Evolutionary conservation across 2,888 invertebrate species (phyloP).

Genomic region (Caprella mutica): DNA sequence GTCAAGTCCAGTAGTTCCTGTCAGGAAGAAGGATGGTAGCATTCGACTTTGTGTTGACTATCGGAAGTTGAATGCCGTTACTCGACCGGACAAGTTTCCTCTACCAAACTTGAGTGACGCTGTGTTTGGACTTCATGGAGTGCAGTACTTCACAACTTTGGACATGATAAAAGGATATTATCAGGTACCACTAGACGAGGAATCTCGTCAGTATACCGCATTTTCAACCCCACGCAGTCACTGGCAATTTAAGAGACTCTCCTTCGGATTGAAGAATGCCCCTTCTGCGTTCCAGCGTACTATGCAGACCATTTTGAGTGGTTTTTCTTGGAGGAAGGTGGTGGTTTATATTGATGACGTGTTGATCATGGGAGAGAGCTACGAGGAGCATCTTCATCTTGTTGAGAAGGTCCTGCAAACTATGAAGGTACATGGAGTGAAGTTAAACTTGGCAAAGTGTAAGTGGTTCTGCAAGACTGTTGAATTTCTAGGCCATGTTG

Average conservation of each 20-base stretch:
- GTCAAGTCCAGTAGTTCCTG: neutral
- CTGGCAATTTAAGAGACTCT: neutral
- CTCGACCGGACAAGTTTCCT: neutral
- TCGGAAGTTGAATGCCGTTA: neutral
- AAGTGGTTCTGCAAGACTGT: neutral
- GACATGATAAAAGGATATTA: neutral
- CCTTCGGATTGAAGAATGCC: neutral
- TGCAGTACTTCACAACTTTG: neutral
- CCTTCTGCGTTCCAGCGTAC: neutral
- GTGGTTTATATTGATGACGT: conserved; percentile 1
- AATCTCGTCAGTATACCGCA: neutral
- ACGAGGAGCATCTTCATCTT: neutral
- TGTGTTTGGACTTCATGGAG: neutral
- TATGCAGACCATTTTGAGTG: neutral
- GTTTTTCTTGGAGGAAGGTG: neutral
- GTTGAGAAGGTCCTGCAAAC: neutral
- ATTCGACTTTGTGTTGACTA: neutral
- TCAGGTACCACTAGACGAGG: neutral
- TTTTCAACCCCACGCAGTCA: neutral
- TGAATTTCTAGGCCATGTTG: neutral
- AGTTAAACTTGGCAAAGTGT: neutral
- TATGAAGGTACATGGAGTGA: neutral
- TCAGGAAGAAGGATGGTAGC: neutral
- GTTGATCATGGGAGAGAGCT: neutral
- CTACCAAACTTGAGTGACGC: neutral